A percentile compares a stretch with the other conserved stretches of the same genome.
phyloP scores from a whole-genome alignment of 2,888 invertebrate genomes.

The Rhyacophila evoluta region DNA sequence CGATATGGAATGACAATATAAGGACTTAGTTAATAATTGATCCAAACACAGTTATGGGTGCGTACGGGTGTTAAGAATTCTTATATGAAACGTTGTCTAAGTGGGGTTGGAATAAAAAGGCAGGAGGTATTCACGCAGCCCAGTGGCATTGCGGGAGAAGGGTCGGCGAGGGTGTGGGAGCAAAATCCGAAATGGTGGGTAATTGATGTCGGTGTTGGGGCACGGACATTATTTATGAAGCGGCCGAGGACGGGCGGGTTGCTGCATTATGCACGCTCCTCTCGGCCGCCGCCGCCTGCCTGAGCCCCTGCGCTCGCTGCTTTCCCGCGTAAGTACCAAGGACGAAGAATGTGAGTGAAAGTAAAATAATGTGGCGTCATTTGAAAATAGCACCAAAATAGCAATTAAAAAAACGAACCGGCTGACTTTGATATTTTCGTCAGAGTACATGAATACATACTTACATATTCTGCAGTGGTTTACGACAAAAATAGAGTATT shows the following conservation, averaged over 20 bases:
- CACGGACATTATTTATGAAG: conserved; percentile 53
- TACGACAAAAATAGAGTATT: too few species aligned
- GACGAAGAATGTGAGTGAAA: background rate
- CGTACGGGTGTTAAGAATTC: too few species aligned
- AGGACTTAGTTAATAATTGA: too few species aligned
- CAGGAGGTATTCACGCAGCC: conserved; percentile 8
- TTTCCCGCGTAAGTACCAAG: background rate
- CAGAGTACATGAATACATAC: too few species aligned
- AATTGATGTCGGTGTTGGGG: conserved; percentile 53
- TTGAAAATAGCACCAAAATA: too few species aligned
- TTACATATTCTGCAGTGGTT: too few species aligned
- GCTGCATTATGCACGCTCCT: conserved; percentile 53
- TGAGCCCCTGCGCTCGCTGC: background rate
- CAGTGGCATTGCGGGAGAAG: conserved; percentile 2
- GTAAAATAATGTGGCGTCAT: background rate
- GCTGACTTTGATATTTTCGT: too few species aligned
- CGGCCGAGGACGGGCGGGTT: conserved; percentile 40
- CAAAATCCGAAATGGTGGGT: conserved; percentile 49
- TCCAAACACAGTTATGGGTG: too few species aligned
- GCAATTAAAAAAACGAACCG: too few species aligned
- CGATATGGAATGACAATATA: too few species aligned
- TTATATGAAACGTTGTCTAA: background rate
- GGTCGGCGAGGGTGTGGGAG: conserved; percentile 1
- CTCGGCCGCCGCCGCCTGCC: conserved; percentile 23
- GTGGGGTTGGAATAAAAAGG: conserved; percentile 3